Conservation (phyloP, 1,140 invertebrate species). For the Metaphire vulgaris region DNA sequence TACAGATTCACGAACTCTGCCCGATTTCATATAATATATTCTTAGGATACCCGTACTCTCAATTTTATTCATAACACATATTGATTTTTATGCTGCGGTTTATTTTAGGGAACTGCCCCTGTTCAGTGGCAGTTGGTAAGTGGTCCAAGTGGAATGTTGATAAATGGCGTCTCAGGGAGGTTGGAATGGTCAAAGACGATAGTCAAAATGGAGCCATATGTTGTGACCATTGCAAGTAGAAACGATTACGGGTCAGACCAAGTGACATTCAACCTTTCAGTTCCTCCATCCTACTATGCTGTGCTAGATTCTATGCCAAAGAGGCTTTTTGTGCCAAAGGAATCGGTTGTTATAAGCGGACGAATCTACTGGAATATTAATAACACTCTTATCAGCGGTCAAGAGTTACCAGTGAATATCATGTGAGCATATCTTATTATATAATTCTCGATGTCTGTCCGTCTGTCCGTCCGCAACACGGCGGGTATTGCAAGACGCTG, state of each 20-base stretch:
- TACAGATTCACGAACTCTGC: no score
- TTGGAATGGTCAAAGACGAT: slow-evolving; percentile 25
- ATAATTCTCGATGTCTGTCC: no score
- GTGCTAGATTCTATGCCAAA: slow-evolving; percentile 22
- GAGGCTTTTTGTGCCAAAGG: slow-evolving; percentile 21
- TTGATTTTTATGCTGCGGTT: no score
- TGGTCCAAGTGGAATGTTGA: slow-evolving; percentile 25
- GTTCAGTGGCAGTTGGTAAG: slow-evolving; percentile 27
- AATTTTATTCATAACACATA: no score
- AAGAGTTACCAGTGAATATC: slow-evolving; percentile 16
- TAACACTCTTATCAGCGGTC: slow-evolving; percentile 2
- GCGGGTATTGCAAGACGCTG: no score
- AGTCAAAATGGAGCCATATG: slow-evolving; percentile 21
- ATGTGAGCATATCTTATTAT: slow-evolving; percentile 18
- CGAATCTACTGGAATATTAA: slow-evolving; percentile 12
- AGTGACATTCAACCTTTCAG: slow-evolving; percentile 26
- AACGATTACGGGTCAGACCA: slow-evolving; percentile 27
- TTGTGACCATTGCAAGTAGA: slow-evolving; percentile 16
- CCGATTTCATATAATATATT: no score
- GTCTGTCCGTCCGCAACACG: no score
- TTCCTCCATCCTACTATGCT: slow-evolving; percentile 30
- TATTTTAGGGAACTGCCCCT: slow-evolving; percentile 31
- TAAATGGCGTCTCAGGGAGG: slow-evolving; percentile 22
- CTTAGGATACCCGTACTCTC: no score
- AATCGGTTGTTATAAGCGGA: slow-evolving; percentile 29